Percentiles rank a stretch among this genome's conserved stretches.
Evolutionary conservation across 2,888 invertebrate species (phyloP).

Genomic region (Arctia plantaginis): DNA sequence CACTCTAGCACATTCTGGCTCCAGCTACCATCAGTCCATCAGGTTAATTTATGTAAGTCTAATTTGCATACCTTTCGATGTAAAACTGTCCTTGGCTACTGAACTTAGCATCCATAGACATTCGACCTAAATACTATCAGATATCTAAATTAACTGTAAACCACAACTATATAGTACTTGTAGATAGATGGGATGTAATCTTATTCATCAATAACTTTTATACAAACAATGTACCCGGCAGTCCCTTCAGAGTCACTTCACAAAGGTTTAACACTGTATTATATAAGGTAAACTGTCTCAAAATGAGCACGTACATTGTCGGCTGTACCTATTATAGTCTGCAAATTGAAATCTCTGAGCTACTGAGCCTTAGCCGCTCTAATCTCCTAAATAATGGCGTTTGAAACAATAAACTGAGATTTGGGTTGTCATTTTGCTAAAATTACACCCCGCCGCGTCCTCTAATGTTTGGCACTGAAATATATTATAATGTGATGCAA

Average conservation of each 20-base stretch:
- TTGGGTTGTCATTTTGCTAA: conserved; percentile 72
- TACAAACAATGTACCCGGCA: conserved; percentile 14
- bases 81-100: no score
- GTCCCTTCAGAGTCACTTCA: conserved; percentile 7
- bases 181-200: background rate
- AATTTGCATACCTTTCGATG: background rate
- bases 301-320: conserved; percentile 50
- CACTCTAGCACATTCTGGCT: no score
- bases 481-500: conserved; percentile 13
- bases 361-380: conserved; percentile 58
- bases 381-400: conserved; percentile 76
- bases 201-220: conserved; percentile 22
- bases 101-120: no score
- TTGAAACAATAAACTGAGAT: conserved; percentile 77
- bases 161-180: background rate
- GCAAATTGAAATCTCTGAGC: conserved; percentile 74
- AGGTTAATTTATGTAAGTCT: no score
- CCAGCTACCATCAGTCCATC: no score
- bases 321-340: conserved; percentile 59
- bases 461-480: background rate
- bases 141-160: background rate
- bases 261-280: conserved; percentile 36
- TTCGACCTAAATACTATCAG: no score
- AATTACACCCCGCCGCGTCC: conserved; percentile 37
- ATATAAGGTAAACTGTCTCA: conserved; percentile 39